phyloP scores from a whole-genome alignment of 2,797 vertebrate species.

The Gallinago stenura region DNA sequence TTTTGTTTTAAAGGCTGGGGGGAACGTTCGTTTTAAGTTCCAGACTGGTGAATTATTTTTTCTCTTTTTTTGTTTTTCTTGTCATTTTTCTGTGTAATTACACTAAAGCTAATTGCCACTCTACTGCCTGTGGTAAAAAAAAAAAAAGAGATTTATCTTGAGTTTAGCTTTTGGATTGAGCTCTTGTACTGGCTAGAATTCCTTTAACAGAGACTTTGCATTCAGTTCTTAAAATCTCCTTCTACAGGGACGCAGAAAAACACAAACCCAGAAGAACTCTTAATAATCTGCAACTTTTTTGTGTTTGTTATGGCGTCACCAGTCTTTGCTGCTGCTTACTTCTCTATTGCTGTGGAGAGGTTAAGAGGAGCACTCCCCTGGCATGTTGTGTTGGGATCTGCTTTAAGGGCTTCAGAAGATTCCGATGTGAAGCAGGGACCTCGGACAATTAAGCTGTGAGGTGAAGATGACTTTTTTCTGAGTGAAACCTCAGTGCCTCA shows the following conservation, averaged over 20 bases:
- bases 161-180: neutral
- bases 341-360: neutral
- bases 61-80: neutral
- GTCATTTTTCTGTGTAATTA: neutral
- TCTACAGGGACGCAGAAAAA: neutral
- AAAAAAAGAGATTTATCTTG: neutral
- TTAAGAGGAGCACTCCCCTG: neutral
- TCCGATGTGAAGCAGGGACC: neutral
- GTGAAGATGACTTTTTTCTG: neutral
- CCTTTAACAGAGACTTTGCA: neutral
- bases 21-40: neutral
- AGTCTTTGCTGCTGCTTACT: neutral
- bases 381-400: neutral
- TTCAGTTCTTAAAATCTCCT: neutral
- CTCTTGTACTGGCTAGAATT: neutral
- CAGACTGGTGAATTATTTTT: neutral
- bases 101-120: neutral
- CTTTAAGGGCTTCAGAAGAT: neutral
- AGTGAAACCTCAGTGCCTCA: neutral
- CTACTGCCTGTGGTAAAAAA: neutral
- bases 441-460: neutral
- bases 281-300: neutral
- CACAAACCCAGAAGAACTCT: neutral
- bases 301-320: neutral
- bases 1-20: neutral